A percentile compares a stretch with the other conserved stretches of the same genome.
phyloP scores from a whole-genome alignment of 2,797 vertebrate genomes.

The Cyprinella venusta region DNA sequence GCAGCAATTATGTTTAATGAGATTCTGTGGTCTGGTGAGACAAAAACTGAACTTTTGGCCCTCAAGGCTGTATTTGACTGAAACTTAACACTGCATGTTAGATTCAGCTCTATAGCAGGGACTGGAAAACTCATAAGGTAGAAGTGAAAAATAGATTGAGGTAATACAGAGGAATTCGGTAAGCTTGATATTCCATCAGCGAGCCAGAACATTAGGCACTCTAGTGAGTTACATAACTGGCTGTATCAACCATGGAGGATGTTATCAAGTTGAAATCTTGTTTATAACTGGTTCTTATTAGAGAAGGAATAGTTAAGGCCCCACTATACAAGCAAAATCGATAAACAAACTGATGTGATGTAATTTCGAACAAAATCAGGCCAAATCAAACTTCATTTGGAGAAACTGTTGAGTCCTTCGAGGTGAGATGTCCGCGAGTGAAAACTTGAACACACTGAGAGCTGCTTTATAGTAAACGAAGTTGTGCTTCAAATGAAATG shows the following conservation, averaged over 20 bases:
- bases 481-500: no score
- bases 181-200: neutral
- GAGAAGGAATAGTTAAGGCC: neutral
- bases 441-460: no score
- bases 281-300: neutral
- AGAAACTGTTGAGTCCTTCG: no score
- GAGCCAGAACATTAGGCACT: neutral
- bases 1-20: conserved; percentile 22
- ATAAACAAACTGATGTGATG: no score
- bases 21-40: conserved; percentile 24
- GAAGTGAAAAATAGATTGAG: conserved; percentile 11
- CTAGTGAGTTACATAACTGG: neutral
- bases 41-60: neutral
- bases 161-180: conserved; percentile 7
- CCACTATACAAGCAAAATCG: no score
- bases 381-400: no score
- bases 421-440: no score
- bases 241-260: neutral
- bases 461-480: no score
- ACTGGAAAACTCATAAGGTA: conserved; percentile 10
- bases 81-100: conserved; percentile 12
- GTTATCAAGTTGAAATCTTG: neutral
- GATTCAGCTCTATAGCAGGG: neutral
- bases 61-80: conserved; percentile 42
- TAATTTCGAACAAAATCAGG: no score